A percentile compares a stretch with the other conserved stretches of the same genome.
Evolutionary conservation across 2,113 vertebrate genomes (phyloP).

Genomic region (Neofelis nebulosa): DNA sequence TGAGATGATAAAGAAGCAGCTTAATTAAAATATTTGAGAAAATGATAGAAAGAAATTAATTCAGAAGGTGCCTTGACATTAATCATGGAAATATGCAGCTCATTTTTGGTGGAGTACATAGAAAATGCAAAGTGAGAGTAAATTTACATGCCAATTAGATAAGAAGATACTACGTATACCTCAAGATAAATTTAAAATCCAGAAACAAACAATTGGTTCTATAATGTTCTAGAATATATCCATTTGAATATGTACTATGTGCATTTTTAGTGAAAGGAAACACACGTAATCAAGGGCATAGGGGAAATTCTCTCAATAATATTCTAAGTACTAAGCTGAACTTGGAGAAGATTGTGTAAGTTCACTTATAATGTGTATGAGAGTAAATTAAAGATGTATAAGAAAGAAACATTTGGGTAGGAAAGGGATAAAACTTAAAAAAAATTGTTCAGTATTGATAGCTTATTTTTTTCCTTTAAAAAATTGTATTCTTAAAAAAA

Average conservation of each 20-base stretch:
- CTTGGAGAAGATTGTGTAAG: background rate
- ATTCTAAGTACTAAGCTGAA: background rate
- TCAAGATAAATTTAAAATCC: constrained; percentile 50
- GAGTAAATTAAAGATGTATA: background rate
- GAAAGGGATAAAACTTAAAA: background rate
- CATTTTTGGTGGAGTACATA: constrained; percentile 23
- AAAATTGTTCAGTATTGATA: background rate
- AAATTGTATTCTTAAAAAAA: background rate
- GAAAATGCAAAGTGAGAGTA: constrained; percentile 57
- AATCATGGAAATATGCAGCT: constrained; percentile 53
- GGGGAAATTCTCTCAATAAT: background rate
- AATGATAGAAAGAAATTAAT: constrained; percentile 60
- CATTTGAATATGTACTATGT: background rate
- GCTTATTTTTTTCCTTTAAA: background rate
- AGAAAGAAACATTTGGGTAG: background rate
- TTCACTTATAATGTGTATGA: constrained; percentile 21
- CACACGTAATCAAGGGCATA: background rate
- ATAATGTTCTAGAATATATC: background rate
- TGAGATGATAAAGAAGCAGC: background rate
- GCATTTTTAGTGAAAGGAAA: constrained; percentile 30
- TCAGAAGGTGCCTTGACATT: constrained; percentile 53
- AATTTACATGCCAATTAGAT: constrained; percentile 58
- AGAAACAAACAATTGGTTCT: background rate
- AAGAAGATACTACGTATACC: background rate
- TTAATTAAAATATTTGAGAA: constrained; percentile 49